phyloP scores from a whole-genome alignment of 2,888 invertebrate genomes.

The Monochamus alternatus region DNA sequence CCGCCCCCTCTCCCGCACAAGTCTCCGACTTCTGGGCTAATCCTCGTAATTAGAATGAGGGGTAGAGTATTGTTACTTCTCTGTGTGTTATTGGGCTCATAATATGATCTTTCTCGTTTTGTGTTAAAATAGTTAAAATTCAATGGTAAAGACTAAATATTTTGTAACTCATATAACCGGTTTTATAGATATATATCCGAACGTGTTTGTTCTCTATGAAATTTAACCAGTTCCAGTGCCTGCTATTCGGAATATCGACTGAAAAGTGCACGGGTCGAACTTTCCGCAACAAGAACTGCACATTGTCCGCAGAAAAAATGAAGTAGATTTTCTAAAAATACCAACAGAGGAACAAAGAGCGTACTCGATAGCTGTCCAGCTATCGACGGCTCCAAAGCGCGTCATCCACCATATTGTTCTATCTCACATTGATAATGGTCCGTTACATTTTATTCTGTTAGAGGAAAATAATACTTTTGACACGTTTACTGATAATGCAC shows the following conservation, averaged over 20 bases:
- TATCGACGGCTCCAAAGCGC: slow-evolving; percentile 58
- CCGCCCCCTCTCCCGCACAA: too few relatives aligned
- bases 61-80: too few relatives aligned
- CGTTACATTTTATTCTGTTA: slow-evolving; percentile 60
- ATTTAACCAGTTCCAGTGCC: background rate
- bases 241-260: slow-evolving; percentile 16
- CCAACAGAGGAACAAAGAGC: slow-evolving; percentile 45
- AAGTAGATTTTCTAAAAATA: slow-evolving; percentile 61
- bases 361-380: slow-evolving; percentile 59
- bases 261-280: slow-evolving; percentile 24
- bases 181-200: too few relatives aligned
- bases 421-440: slow-evolving; percentile 57
- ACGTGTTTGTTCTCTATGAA: background rate
- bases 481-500: slow-evolving; percentile 59
- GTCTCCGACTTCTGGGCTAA: too few relatives aligned
- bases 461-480: slow-evolving; percentile 62
- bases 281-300: slow-evolving; percentile 17
- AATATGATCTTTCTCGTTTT: too few relatives aligned
- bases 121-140: too few relatives aligned
- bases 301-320: slow-evolving; percentile 43
- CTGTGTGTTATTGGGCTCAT: too few relatives aligned
- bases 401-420: slow-evolving; percentile 59
- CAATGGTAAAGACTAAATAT: too few relatives aligned
- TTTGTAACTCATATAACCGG: too few relatives aligned
- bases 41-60: too few relatives aligned